Percentiles rank a stretch among this genome's conserved stretches.
Conservation (phyloP, 2,888 invertebrate species). For the Pyralis farinalis region DNA sequence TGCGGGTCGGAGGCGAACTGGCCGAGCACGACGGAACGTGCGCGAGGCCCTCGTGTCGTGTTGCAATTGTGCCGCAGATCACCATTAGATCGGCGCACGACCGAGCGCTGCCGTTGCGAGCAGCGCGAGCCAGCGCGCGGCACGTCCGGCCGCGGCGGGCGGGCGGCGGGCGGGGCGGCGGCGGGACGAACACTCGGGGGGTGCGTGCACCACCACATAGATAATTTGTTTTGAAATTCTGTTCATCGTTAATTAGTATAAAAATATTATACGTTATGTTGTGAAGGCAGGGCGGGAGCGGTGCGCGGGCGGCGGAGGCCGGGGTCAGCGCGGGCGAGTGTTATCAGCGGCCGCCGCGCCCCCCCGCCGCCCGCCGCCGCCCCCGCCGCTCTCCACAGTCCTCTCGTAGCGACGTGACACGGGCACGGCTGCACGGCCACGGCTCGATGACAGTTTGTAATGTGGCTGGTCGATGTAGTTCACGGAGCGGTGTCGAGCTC, state of each 20-base stretch:
- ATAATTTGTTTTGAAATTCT: constrained; percentile 1
- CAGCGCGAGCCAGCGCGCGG: too few relatives aligned
- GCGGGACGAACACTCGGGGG: background rate
- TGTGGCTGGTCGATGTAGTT: too few relatives aligned
- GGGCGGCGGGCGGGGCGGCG: too few relatives aligned
- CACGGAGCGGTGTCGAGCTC: too few relatives aligned
- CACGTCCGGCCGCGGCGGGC: too few relatives aligned
- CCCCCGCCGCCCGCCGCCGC: constrained; percentile 17
- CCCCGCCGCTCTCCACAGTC: constrained; percentile 3
- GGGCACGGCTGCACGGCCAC: too few relatives aligned
- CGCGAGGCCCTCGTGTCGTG: constrained; percentile 23
- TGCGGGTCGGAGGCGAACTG: too few relatives aligned
- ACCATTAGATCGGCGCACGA: constrained; percentile 13
- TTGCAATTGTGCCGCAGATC: constrained; percentile 25
- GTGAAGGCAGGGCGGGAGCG: constrained; percentile 4
- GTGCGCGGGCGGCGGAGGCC: constrained; percentile 23
- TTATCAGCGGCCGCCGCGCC: constrained; percentile 36
- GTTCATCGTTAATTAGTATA: background rate
- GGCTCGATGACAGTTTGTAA: constrained; percentile 12
- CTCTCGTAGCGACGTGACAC: background rate
- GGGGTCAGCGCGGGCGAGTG: constrained; percentile 52
- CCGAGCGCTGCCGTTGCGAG: too few relatives aligned
- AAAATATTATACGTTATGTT: background rate
- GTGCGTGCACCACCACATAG: constrained; percentile 3
- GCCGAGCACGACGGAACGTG: constrained; percentile 11